Base-by-base conservation (phyloP, 2,113 vertebrate genomes). In the Oostethus manadensis region DNA sequence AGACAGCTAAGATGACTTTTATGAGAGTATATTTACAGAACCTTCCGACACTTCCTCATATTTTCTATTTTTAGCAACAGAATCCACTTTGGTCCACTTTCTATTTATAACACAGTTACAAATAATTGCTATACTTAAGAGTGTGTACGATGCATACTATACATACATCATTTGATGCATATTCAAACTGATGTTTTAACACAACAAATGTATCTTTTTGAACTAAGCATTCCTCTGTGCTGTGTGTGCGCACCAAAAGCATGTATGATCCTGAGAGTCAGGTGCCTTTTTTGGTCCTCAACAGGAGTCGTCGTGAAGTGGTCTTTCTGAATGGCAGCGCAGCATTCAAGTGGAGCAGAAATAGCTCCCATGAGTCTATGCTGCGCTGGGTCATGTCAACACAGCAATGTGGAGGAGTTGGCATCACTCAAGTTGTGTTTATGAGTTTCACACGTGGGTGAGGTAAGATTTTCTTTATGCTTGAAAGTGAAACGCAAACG, bases 41-140 rank as follows among this genome's bases (percentile, higher is more conserved):
- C 68, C 38, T 59, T 21, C 7, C 18, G 60, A 57, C 64, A 65
- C 21, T 45, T 55, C 66, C 68, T 66, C 68, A 33, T 8, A 33
- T 33, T 5, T 33, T 33, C 29, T 4, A 33, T 33, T 33, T 33
- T 33, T 33, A 33, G 29, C 51, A 29, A 42, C 46, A 23, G 56
- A 13, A 48, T 50, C 62, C 43, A 50, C 61, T 70, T 77, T 83
- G 76, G 80, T 83, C 81, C 57, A 2, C 69, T 33, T 56, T 23
- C 51, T 77, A 83, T 71, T 79, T 80, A 86, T 70, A 79, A 63
- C 62, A 60, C 17, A 5, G 49, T 47, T 58, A 74, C 40, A 67
- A 71, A 71, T 68, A 64, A 21, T 49, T 14, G 42, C 50, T 59
- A 55, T 45, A 57, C 51, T 68, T 0, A 57, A 3, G 51, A 29